A percentile compares a stretch with the other conserved stretches of the same genome.
These are phyloP conservation scores for Cantharis lateralis DNA, from an alignment of 2,888 invertebrate species.

Conservation along the genomic window DNA sequence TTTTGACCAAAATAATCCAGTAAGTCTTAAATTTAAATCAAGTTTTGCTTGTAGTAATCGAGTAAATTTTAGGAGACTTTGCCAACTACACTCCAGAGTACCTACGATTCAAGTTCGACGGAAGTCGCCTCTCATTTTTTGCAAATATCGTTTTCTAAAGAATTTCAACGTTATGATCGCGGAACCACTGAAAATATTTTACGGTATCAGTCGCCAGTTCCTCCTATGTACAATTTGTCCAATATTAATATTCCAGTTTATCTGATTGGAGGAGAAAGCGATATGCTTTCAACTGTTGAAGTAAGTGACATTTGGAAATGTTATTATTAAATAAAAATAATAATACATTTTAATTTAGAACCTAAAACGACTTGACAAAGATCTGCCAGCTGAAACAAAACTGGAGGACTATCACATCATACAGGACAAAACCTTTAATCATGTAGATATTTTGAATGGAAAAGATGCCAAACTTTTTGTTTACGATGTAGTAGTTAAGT, in stretches of 20 bases:
- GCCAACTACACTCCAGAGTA: conserved; percentile 48
- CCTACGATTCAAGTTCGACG: conserved; percentile 45
- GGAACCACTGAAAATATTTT: conserved; percentile 58
- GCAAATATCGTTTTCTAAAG: conserved; percentile 44
- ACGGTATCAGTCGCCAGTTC: conserved; percentile 59
- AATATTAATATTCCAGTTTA: conserved; percentile 64
- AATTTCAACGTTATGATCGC: conserved; percentile 64
- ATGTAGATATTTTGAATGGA: conserved; percentile 52
- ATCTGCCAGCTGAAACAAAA: conserved; percentile 42
- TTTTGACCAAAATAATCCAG: conserved; percentile 31
- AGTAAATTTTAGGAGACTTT: conserved; percentile 48
- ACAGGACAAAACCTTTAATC: conserved; percentile 48
- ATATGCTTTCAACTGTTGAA: conserved; percentile 62
- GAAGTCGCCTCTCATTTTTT: conserved; percentile 46
- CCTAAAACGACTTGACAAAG: conserved; percentile 47
- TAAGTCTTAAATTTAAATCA: background rate
- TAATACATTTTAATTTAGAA: conserved; percentile 48
- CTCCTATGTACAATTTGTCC: conserved; percentile 63
- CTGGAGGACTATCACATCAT: conserved; percentile 25
- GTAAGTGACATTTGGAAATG: conserved; percentile 49
- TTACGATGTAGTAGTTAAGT: conserved; percentile 44
- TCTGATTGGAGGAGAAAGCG: conserved; percentile 66
- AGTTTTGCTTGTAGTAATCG: background rate
- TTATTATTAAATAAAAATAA: background rate
- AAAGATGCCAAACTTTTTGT: conserved; percentile 46